Evolutionary conservation across 1,140 invertebrate species (phyloP), one percentile per base, ranked within the genome.

Genomic region (Tetranychus urticae): DNA sequence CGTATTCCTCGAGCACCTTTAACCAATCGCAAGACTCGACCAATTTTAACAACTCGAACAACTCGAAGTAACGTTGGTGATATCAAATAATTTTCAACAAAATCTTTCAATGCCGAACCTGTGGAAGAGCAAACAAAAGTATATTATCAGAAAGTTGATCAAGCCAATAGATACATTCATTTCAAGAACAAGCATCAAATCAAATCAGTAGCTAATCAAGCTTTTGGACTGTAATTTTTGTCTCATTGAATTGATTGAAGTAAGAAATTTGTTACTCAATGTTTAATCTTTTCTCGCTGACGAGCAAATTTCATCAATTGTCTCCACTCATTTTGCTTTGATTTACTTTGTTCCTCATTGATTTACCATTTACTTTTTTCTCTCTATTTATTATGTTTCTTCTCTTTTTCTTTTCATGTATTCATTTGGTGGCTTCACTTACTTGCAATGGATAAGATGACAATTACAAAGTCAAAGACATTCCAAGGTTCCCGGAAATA

Each of bases 401-500:
- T 23, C 23, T 23, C 23, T 23, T 23, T 23, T 23, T 6, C 10
- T 42, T 10, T 42, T 42, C 39, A 42, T 42, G 5, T 42, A 42
- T 42, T 10, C 10, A 5, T 5, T 5, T 42, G 39, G 39, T 42
- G 0, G 23, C 14, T 31, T 31, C 23, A 6, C 50, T 82, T 80
- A 89, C 87, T 86, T 77, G 90, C 81, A 78, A 97, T 91, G 73
- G 92, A 97, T 75, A 97, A 83, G 78, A 93, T 90, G 70, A 97
- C 92, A 72, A 97, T 90, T 70, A 94, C 86, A 78, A 94, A 92
- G 81, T 97, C 93, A 79, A 97, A 97, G 14, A 97, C 80, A 79
- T 97, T 97, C 93, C 93, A 97, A 62, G 92, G 91, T 76, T 96
- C 88, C 74, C 89, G 91, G 80, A 97, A 97, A 78, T 96, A 97